Evolutionary conservation across 2,113 vertebrate species (phyloP).

Genomic region (Steatornis caripensis): DNA sequence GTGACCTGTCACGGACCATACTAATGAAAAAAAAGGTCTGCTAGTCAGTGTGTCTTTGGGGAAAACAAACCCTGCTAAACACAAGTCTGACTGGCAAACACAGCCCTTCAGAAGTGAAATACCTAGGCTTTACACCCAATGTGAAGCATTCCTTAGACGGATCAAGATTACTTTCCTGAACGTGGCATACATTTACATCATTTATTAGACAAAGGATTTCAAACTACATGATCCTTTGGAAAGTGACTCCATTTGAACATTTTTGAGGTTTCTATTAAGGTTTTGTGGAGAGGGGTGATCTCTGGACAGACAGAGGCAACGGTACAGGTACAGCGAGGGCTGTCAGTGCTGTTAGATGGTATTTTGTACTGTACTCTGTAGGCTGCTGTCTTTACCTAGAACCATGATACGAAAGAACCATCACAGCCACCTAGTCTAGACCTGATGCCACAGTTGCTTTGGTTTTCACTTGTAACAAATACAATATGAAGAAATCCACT

Average conservation of each 20-base stretch:
- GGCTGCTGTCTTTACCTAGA: background rate
- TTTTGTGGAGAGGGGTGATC: background rate
- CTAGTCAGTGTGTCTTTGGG: background rate
- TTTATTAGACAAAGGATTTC: background rate
- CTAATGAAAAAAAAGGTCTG: background rate
- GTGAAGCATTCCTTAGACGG: background rate
- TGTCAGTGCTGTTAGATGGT: background rate
- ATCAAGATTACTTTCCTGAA: background rate
- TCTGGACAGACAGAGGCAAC: background rate
- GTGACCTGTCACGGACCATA: background rate
- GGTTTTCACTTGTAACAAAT: background rate
- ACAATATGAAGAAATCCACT: background rate
- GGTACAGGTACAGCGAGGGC: background rate
- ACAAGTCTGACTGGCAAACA: background rate
- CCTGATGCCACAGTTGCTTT: background rate
- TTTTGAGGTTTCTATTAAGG: background rate
- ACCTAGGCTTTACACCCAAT: background rate
- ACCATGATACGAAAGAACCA: background rate
- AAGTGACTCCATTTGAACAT: background rate
- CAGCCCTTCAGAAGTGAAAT: background rate
- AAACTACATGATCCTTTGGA: background rate
- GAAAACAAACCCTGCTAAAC: slow-evolving; percentile 7
- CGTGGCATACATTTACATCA: background rate
- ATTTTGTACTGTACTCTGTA: background rate
- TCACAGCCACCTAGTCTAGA: background rate